Evolutionary conservation across 1,140 invertebrate species (phyloP), one percentile per base, ranked within the genome.

Genomic region (Drosophila sp.): DNA sequence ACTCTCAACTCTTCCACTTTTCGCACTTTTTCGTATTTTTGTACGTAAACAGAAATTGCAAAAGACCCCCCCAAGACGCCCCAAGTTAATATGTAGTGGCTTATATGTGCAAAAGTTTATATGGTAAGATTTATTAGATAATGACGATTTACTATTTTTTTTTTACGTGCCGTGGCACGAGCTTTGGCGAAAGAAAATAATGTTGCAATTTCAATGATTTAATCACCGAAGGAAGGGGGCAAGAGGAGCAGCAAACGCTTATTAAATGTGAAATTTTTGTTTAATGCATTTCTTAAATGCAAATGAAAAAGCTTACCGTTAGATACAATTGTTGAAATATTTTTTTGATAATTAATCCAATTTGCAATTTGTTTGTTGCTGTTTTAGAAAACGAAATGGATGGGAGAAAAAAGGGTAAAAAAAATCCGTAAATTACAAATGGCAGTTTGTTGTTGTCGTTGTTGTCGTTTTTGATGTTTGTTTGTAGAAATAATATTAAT

Each of bases 61-160:
- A 50, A 50, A 50, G 44, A 27, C 44, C 6, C 23, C 44, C 3
- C 33, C 35, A 38, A 10, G 35, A 8, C 17, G 17, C 8, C 7
- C 11, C 25, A 50, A 50, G 44, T 50, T 17, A 50, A 50, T 50
- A 25, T 27, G 44, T 50, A 27, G 44, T 3, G 27, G 60, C 60
- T 27, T 32, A 30, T 61, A 38, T 40, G 38, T 69, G 38, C 60
- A 33, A 23, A 17, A 27, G 40, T 76, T 54, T 70, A 67, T 84
- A 82, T 87, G 80, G 83, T 76, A 76, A 87, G 84, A 87, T 86
- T 76, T 83, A 87, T 86, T 86, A 86, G 83, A 86, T 86, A 86
- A 86, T 82, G 79, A 67, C 71, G 79, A 69, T 87, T 79, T 82
- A 87, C 65, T 89, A 72, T 87, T 71, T 67, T 35, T 70, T 75